Evolutionary conservation across 1,140 invertebrate genomes (phyloP).

Genomic region (Ctenoplectra terminalis): DNA sequence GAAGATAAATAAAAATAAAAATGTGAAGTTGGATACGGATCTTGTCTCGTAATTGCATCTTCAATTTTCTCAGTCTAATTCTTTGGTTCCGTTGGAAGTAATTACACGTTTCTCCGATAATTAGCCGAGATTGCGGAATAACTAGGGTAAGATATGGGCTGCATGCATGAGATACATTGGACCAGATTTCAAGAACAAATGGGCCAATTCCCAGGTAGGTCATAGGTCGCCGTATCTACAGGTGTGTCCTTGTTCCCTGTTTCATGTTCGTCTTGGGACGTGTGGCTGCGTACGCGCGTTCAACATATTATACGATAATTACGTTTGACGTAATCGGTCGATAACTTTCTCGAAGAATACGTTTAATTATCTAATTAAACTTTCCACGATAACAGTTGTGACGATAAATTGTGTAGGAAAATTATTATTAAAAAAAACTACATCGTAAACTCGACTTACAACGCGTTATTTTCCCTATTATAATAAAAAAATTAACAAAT

Average conservation of each 20-base stretch:
- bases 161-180: constrained; percentile 11
- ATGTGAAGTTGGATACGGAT: background rate
- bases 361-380: background rate
- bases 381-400: background rate
- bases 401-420: too few relatives aligned
- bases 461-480: too few relatives aligned
- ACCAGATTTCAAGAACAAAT: constrained; percentile 44
- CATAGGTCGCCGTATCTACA: constrained; percentile 47
- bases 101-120: constrained; percentile 6
- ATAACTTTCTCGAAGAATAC: background rate
- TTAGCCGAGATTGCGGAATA: background rate
- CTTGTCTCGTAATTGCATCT: background rate
- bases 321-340: background rate
- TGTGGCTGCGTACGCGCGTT: background rate
- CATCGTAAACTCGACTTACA: too few relatives aligned
- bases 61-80: background rate
- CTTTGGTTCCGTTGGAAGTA: background rate
- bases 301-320: background rate
- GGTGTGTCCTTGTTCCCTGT: constrained; percentile 6
- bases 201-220: constrained; percentile 59
- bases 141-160: background rate
- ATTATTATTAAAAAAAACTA: too few relatives aligned
- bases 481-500: too few relatives aligned
- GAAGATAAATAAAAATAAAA: too few relatives aligned
- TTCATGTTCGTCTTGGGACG: constrained; percentile 39